These are phyloP conservation scores for Plodia interpunctella DNA, from an alignment of 1,140 invertebrate genomes.

Conservation along the genomic window DNA sequence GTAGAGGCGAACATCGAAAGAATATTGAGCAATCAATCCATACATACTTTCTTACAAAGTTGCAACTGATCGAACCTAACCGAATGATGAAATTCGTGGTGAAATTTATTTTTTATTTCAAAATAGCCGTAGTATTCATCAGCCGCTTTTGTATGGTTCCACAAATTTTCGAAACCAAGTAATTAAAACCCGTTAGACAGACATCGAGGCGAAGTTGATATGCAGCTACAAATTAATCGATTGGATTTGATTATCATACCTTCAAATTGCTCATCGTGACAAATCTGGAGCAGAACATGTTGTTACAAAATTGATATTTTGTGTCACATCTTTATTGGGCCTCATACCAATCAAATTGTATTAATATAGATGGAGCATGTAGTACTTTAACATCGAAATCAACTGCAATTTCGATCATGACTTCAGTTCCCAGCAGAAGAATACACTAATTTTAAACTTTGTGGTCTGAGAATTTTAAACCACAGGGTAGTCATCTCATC, in stretches of 20 bases:
- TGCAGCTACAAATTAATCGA: not conserved
- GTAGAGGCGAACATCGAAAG: too few relatives aligned
- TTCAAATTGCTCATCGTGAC: not conserved
- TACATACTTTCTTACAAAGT: too few relatives aligned
- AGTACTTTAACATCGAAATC: not conserved
- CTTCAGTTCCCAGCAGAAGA: not conserved
- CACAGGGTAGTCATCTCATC: not conserved
- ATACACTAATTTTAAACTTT: not conserved
- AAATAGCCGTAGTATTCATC: too few relatives aligned
- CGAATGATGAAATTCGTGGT: too few relatives aligned
- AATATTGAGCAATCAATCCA: too few relatives aligned
- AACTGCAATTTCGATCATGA: not conserved
- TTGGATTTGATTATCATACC: not conserved
- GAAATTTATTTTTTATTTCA: too few relatives aligned
- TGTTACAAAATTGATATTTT: not conserved
- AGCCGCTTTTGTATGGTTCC: not conserved
- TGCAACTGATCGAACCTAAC: too few relatives aligned
- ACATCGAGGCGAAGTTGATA: not conserved
- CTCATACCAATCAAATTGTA: not conserved
- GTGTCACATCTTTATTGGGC: not conserved
- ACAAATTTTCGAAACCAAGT: not conserved
- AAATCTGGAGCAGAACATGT: not conserved
- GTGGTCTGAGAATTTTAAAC: constrained; percentile 5
- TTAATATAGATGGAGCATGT: too few relatives aligned
- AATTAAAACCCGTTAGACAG: not conserved